These are phyloP conservation scores for roundworm (Caenorhabditis elegans) DNA, from an alignment of 1,140 invertebrate species.

Conservation along the genomic window DNA sequence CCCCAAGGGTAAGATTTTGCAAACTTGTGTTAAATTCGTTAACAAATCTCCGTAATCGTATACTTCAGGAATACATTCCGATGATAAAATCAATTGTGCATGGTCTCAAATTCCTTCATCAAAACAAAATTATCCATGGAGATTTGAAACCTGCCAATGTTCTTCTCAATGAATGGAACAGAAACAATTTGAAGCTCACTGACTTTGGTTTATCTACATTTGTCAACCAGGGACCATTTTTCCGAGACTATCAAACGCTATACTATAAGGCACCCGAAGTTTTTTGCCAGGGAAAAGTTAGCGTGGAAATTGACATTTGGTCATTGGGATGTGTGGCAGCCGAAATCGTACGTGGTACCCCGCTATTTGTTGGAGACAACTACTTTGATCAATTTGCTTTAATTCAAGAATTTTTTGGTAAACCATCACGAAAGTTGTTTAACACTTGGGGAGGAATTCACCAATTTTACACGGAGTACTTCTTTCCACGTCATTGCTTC, in stretches of 20 bases:
- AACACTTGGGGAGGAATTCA: too few species aligned
- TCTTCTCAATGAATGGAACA: neutral
- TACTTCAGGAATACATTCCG: neutral
- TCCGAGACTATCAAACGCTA: neutral
- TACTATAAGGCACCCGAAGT: neutral
- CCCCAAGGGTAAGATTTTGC: neutral
- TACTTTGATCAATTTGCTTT: neutral
- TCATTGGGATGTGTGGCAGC: neutral
- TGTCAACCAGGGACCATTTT: neutral
- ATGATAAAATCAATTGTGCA: neutral
- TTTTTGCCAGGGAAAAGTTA: neutral
- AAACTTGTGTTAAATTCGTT: too few species aligned
- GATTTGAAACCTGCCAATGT: neutral
- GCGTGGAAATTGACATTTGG: neutral
- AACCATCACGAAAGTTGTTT: too few species aligned
- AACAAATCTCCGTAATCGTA: too few species aligned
- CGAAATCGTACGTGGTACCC: neutral
- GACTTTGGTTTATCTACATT: neutral
- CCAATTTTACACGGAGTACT: too few species aligned
- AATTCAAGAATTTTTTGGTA: neutral
- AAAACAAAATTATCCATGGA: neutral
- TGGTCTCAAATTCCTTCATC: neutral
- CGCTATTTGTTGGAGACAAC: neutral
- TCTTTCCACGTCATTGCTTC: too few species aligned
- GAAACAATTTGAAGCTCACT: neutral